Evolutionary conservation across 2,888 invertebrate genomes (phyloP), one percentile per base, ranked within the genome.

Genomic region (Ennomos erosarius): DNA sequence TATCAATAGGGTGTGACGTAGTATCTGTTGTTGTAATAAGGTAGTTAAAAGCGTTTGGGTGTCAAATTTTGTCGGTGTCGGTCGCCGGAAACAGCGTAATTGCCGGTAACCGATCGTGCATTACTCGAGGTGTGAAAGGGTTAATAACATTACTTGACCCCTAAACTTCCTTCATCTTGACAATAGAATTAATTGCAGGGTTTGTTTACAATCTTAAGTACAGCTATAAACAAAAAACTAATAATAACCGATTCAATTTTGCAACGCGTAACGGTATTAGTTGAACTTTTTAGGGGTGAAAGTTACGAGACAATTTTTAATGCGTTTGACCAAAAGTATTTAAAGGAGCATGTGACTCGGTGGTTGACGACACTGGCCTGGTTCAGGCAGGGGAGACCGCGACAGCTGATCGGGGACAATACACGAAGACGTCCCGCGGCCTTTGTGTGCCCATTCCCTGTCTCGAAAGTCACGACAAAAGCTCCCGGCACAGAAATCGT

Each of bases 321-420:
- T 44, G 46, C 36, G 51, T 56, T 51, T 52, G 59, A 58, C 51
- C 56, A 58, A 57, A 61, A 49, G 48, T 49, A 48, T 56, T n/a
- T n/a, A n/a, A 59, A 63, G 13, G 44, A 56, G 51, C 59, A 62
- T 63, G 61, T 63, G 59, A 51, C 33, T 50, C 42, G 74, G 76
- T 81, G 83, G 81, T 75, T 81, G 80, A 78, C 74, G 77, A 76
- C 78, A 69, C 69, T 73, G 72, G 78, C 74, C 68, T 69, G 51
- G 26, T 55, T 55, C 50, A 12, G 38, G 59, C 71, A 78, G 74
- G 83, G 83, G 85, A 77, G 73, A 75, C 78, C 78, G 78, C 85
- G 88, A 87, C 91, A 90, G 91, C 92, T 90, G 91, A 90, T 81
- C 79, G 70, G 70, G 82, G 81, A 90, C 90, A 91, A 90, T 87